Evolutionary conservation across 2,888 invertebrate species (phyloP), one percentile per base, ranked within the genome.

Genomic region (Trissolcus japonicus): DNA sequence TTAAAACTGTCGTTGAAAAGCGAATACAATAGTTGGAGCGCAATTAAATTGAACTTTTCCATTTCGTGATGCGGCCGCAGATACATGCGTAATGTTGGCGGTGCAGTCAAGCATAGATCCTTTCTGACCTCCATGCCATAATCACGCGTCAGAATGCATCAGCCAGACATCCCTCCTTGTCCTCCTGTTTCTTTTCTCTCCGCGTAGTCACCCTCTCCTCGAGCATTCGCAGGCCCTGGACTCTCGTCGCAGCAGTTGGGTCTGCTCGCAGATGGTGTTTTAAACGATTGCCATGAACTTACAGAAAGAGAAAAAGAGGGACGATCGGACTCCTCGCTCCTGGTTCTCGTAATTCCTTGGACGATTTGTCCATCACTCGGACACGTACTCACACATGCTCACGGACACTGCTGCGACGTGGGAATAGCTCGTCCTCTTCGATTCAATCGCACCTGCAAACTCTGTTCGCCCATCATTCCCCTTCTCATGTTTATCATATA

Each of bases 61-160:
- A 80, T 80, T 81, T 82, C 75, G 66, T 78, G 82, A 82, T 82
- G 80, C 71, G 76, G 61, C 59, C 63, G 76, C 21, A 74, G 82
- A 82, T 82, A 82, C 82, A 82, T 82, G 71, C 78, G 83, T 86
- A 87, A 87, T 87, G 86, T 85, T 85, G 85, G 83, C 81, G 82
- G 83, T 82, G 88, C 88, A 87, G 87, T 87, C 82, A 87, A 78
- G 86, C 88, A 82, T 86, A 87, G 86, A 87, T 88, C 88, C 88
- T 86, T 82, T 82, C 84, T 85, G 87, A 87, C 86, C 86, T 87
- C 86, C 86, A 84, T 86, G 85, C 83, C 82, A 86, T 87, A 87
- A 88, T 87, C 87, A 87, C 86, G 86, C 85, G 86, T 88, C 87
- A 86, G 87, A 87, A 87, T 83, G 85, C 86, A 86, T 83, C 86